Evolutionary conservation across 2,113 vertebrate species (phyloP).

Genomic region (Eubucco bourcierii): DNA sequence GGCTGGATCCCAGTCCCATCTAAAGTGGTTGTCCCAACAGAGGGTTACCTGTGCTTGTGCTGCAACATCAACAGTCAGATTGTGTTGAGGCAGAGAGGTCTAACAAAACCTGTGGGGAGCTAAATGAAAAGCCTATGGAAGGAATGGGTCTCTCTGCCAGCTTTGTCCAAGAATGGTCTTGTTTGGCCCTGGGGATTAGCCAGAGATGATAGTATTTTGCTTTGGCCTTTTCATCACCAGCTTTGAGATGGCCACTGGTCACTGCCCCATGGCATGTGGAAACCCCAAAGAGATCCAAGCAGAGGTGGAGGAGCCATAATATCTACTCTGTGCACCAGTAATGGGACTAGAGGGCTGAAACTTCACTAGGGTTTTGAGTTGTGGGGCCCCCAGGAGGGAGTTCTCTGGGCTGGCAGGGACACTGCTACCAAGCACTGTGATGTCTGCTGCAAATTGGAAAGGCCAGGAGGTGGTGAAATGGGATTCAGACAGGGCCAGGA

Average conservation of each 20-base stretch:
- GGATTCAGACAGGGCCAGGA: not conserved
- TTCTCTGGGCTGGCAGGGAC: not conserved
- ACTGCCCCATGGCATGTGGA: not conserved
- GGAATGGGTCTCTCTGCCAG: not conserved
- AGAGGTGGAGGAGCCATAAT: not conserved
- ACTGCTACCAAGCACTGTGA: not conserved
- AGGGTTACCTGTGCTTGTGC: not conserved
- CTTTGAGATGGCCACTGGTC: not conserved
- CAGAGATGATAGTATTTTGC: not conserved
- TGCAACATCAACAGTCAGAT: not conserved
- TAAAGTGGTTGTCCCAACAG: not conserved
- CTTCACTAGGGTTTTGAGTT: not conserved
- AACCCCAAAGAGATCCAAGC: not conserved
- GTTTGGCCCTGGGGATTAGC: not conserved
- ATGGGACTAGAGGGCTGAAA: not conserved
- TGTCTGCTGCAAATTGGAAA: not conserved
- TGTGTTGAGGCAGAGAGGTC: fast-evolving
- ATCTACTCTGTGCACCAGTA: not conserved
- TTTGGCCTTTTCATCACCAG: not conserved
- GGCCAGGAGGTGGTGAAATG: not conserved
- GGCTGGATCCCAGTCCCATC: not conserved
- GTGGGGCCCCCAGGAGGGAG: not conserved
- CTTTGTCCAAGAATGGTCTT: not conserved
- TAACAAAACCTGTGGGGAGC: not conserved
- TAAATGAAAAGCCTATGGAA: not conserved